A percentile compares a stretch with the other conserved stretches of the same genome.
These are phyloP conservation scores for Drosophila subobscura DNA, from an alignment of 1,140 invertebrate species.

Conservation along the genomic window DNA sequence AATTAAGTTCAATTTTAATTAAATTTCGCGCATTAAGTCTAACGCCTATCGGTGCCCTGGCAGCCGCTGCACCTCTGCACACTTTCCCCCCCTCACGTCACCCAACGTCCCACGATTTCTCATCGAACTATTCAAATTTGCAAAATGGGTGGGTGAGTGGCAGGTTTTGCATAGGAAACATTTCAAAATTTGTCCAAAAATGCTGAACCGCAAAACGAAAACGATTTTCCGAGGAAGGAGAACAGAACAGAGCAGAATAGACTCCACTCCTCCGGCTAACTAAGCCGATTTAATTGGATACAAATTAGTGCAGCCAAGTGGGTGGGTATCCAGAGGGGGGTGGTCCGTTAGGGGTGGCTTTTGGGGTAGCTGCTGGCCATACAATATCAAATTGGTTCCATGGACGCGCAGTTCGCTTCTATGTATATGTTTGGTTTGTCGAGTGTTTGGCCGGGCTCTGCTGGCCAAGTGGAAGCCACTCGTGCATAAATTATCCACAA, in stretches of 20 bases:
- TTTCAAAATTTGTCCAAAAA: constrained; percentile 33
- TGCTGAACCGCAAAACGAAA: constrained; percentile 30
- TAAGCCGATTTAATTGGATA: constrained; percentile 66
- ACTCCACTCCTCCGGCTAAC: constrained; percentile 29
- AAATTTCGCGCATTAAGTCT: constrained; percentile 66
- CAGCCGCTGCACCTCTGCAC: not conserved
- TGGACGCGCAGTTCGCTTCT: constrained; percentile 14
- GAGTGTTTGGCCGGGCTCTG: constrained; percentile 26
- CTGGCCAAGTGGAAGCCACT: constrained; percentile 48
- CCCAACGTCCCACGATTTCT: no score
- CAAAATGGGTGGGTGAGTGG: no score
- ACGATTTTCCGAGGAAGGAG: constrained; percentile 4
- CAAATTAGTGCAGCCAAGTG: constrained; percentile 51
- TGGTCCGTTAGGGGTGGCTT: not conserved
- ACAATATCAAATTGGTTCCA: constrained; percentile 51
- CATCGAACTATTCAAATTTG: constrained; percentile 17
- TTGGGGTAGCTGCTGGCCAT: constrained; percentile 25
- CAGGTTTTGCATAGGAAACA: not conserved
- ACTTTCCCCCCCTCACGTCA: no score
- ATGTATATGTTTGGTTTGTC: constrained; percentile 15
- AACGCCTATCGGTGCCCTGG: constrained; percentile 28
- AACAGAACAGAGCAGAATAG: not conserved
- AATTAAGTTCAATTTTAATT: constrained; percentile 76
- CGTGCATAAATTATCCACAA: constrained; percentile 51
- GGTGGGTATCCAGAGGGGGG: not conserved